Percentiles rank a stretch among this genome's conserved stretches.
Evolutionary conservation across 2,113 vertebrate species (phyloP).

Genomic region (Phalacrocorax carbo): DNA sequence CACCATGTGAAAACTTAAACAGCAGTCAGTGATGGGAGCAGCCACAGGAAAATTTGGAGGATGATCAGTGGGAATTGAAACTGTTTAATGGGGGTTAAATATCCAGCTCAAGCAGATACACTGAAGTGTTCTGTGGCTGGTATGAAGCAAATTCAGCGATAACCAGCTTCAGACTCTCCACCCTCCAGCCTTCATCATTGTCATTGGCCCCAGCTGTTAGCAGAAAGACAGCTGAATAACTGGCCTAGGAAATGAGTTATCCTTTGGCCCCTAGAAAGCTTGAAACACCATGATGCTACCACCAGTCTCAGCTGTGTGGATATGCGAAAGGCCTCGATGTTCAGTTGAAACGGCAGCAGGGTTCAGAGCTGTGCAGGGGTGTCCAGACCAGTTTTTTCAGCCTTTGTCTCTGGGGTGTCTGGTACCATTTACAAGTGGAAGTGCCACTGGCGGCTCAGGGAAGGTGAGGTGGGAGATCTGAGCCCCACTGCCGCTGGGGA

Average conservation of each 20-base stretch:
- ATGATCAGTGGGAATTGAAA: background rate
- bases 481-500: accelerated
- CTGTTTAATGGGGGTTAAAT: background rate
- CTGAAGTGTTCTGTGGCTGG: background rate
- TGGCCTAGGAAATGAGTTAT: background rate
- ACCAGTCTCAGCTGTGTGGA: background rate
- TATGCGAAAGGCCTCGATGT: accelerated
- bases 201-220: background rate
- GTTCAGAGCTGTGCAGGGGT: background rate
- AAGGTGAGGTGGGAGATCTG: background rate
- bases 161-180: background rate
- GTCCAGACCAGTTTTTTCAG: background rate
- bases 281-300: accelerated
- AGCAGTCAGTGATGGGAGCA: background rate
- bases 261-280: background rate
- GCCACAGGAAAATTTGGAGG: background rate
- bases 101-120: background rate
- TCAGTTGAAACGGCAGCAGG: background rate
- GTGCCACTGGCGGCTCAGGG: no score
- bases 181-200: background rate
- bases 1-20: background rate
- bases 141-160: background rate
- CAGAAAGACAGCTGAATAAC: background rate
- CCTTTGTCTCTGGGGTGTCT: background rate
- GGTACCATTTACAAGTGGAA: background rate